Base-by-base conservation (phyloP, 2,113 vertebrate species). In the Malurus cyaneus region DNA sequence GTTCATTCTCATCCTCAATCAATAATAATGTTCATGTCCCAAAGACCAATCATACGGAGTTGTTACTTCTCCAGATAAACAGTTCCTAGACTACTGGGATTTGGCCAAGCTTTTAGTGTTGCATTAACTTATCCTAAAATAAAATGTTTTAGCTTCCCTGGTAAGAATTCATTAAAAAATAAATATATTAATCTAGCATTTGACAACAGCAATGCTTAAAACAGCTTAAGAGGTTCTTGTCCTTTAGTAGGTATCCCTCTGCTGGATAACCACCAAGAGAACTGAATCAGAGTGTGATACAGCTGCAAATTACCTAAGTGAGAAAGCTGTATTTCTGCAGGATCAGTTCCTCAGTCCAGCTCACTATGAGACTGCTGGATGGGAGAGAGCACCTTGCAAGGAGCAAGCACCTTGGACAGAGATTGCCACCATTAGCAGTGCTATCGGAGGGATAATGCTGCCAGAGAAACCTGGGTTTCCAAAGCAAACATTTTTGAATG, bases 361-460 rank as follows among this genome's bases (percentile, higher is more conserved):
- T 67, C 20, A 2, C 16, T 28, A 11, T 8, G 46, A 36, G 29
- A 29, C 11, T 78, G 47, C 42, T 16, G 2, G 44, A 15, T 23
- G 19, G 7, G 20, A 76, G 53, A 24, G 16, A 46, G 28, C 36
- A 36, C 36, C 36, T 36, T 65, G 71, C 25, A 34, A 84, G 41
- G 13, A 87, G 24, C 73, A 31, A 96, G 95, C 88, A 96, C 96
- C 96, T 96, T 96, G 96, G 94, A 96, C 96, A 96, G 96, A 77
- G 94, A 14, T 80, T 83, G 79, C 17, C 70, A 54, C 71, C 71
- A 18, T 12, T 8, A 29, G 24, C 54, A 12, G 39, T 1, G 8
- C 25, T 69, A 2, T 25, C 12, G 11, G 28, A n/a, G 31, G 13
- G 62, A 12, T 1, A 36, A 32, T 3, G 14, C 2, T 26, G 41